phyloP scores from a whole-genome alignment of 2,113 vertebrate genomes.

The Paradisaea rubra region DNA sequence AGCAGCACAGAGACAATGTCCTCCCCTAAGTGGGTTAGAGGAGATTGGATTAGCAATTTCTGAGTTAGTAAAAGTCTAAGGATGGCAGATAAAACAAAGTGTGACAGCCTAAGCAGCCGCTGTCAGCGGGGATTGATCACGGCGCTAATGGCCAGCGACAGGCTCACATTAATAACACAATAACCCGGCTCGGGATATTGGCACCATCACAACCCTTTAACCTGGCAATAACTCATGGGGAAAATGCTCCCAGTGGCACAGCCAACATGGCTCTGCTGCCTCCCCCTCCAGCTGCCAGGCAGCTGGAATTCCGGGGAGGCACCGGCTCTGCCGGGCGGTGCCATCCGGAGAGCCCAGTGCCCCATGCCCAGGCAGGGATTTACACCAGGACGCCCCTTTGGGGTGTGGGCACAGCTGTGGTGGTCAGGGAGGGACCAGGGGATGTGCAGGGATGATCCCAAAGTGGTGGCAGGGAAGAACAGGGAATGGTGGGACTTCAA shows the following conservation, averaged over 20 bases:
- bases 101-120: constrained; percentile 79
- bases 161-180: constrained; percentile 82
- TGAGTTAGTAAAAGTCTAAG: constrained; percentile 82
- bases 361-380: not conserved
- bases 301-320: not conserved
- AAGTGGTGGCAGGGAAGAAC: not conserved
- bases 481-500: not conserved
- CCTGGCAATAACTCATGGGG: constrained; percentile 68
- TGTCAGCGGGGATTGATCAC: constrained; percentile 82
- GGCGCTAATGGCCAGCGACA: constrained; percentile 78
- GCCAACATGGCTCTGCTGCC: not conserved
- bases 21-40: constrained; percentile 79
- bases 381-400: not conserved
- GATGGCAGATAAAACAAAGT: constrained; percentile 77
- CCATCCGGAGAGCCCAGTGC: not conserved
- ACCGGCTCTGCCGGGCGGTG: rapidly evolving
- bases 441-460: not conserved
- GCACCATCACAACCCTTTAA: constrained; percentile 79
- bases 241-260: constrained; percentile 42
- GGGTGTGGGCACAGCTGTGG: not conserved
- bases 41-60: constrained; percentile 88
- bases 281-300: not conserved
- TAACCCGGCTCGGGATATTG: constrained; percentile 84
- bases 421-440: not conserved
- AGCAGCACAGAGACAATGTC: constrained; percentile 32